Base-by-base conservation (phyloP, 2,888 invertebrate genomes). In the Cosmopolites sordidus region DNA sequence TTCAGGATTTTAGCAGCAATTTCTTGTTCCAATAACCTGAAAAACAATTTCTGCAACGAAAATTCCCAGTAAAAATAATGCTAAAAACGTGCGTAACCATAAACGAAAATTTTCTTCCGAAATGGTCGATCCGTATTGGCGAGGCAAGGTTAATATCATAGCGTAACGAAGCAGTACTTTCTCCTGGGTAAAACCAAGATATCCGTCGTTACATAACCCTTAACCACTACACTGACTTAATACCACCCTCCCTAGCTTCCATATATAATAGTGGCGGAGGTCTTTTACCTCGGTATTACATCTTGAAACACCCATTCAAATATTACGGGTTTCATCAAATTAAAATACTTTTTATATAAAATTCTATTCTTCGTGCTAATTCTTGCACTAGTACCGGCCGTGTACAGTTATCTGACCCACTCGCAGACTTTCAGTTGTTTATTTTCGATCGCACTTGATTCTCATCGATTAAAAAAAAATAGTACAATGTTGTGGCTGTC, bases 401-500 rank as follows among this genome's bases (percentile, higher is more conserved):
- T 46, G 38, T 54, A 44, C 58, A 47, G 58, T 54, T 58, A 58
- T 18, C 27, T 42, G 58, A 53, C 58, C 58, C 18, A 48, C 33
- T 12, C 33, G 33, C 33, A 12, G 5, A 22, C 22, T 22, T 22
- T 8, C 8, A 3, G 22, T 22, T 22, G 4, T 22, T 8, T 3
- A 22, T 22, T 22, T 22, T 8, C 8, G 22, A 22, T 22, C 22
- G 22, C 8, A 22, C 8, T 22, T 22, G 22, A 22, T 22, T 22
- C 8, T 22, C 22, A 5, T 22, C 33, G 33, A 5, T 9, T 12
- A 33, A 33, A 33, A 33, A 4, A 22, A 22, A 22, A 22, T 22
- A 22, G 22, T 5, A 33, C n/a, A 18, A 72, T 73, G 72, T 61
- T 72, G 48, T 61, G 59, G 45, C 73, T 75, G 65, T 75, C 76